Conservation (phyloP, 1,140 invertebrate species). For the Anagrus nilaparvatae region DNA sequence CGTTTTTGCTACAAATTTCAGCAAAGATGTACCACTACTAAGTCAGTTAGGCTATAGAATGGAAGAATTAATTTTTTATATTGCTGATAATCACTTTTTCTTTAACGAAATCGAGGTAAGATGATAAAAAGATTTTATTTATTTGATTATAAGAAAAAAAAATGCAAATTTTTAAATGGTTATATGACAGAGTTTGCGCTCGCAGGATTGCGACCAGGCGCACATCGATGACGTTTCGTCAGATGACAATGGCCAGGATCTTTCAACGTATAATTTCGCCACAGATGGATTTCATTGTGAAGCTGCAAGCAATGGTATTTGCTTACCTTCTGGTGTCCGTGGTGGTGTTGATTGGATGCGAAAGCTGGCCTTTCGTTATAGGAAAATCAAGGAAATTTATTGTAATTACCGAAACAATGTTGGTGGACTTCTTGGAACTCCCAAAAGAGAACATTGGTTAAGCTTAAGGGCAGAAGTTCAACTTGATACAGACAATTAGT, state of each 20-base stretch:
- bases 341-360: constrained; percentile 97
- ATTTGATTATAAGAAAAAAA: neutral
- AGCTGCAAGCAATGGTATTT: constrained; percentile 44
- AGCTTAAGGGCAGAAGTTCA: constrained; percentile 88
- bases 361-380: constrained; percentile 90
- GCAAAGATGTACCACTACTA: constrained; percentile 69
- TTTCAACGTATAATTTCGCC: constrained; percentile 91
- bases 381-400: constrained; percentile 94
- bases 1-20: constrained; percentile 77
- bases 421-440: constrained; percentile 69
- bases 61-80: constrained; percentile 93
- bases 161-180: constrained; percentile 16
- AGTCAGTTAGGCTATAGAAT: constrained; percentile 81
- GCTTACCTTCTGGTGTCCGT: constrained; percentile 68
- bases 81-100: constrained; percentile 93
- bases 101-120: constrained; percentile 93
- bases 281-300: constrained; percentile 78
- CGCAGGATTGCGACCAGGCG: constrained; percentile 92
- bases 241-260: constrained; percentile 94
- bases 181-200: constrained; percentile 19
- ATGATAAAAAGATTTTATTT: constrained; percentile 13
- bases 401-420: constrained; percentile 84
- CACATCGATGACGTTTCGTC: constrained; percentile 96
- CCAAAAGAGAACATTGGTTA: constrained; percentile 85
- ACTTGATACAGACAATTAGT: constrained; percentile 86